Base-by-base conservation (phyloP, 2,888 invertebrate genomes). In the Nesidiocoris tenuis region DNA sequence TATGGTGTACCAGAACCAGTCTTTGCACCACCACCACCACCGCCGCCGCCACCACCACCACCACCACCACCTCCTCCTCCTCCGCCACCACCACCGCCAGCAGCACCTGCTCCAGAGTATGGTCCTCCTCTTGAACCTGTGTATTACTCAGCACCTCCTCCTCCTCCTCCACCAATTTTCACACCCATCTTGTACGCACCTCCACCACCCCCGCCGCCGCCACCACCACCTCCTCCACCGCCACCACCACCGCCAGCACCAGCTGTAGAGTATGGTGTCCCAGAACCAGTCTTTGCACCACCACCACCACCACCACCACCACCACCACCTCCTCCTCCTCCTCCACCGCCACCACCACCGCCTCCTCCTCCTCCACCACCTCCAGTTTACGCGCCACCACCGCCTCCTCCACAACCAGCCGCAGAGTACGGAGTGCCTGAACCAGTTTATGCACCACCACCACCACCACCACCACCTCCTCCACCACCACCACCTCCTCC, bases 131-230 rank as follows among this genome's bases (percentile, higher is more conserved):
- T n/a, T 9, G 59, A 59, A 16, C 39, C 39, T 7, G 39, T 59
- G n/a, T 59, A 18, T 18, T 3, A 61, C 55, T 57, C 63, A 23
- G 18, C 70, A 77, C 66, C 76, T 19, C 25, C 76, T 19, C 63
- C 70, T 23, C 61, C 39, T 7, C 24, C 68, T 2, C 56, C 63
- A 61, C 25, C 39, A 16, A n/a, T n/a, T n/a, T n/a, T n/a, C n/a
- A n/a, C n/a, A 7, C n/a, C n/a, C n/a, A n/a, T n/a, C n/a, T n/a
- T n/a, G n/a, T n/a, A n/a, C n/a, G n/a, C 67, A 25, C 67, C 76
- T 21, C 39, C 70, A n/a, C 65, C 75, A 19, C 71, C 76, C 17
- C 66, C 76, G 5, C 67, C 75, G 17, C 67, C 75, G 3, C 71
- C 77, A 17, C 23, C 78, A 22, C 7, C 72, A 12, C 22, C 66